Percentiles rank a stretch among this genome's conserved stretches.
phyloP scores from a whole-genome alignment of 2,888 invertebrate genomes.

The Slavum lentiscoides region DNA sequence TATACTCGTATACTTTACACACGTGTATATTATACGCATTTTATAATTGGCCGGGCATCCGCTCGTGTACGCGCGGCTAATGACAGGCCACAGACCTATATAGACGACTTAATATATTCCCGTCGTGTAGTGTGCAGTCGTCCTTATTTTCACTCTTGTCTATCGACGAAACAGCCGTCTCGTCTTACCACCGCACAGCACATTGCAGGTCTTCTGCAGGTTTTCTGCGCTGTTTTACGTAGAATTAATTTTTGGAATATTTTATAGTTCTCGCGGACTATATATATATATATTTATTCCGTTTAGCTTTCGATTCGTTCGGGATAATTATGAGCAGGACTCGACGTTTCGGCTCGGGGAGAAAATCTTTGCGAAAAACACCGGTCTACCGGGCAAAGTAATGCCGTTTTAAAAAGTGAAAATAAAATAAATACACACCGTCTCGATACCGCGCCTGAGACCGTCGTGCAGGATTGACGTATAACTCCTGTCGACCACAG shows the following conservation, averaged over 20 bases:
- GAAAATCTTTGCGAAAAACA: too few species aligned
- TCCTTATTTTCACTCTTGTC: not conserved
- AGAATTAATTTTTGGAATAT: not conserved
- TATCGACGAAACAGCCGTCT: not conserved
- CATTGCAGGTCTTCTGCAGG: not conserved
- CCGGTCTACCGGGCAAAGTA: too few species aligned
- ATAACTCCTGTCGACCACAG: not conserved
- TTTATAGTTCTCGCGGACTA: too few species aligned
- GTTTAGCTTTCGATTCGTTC: too few species aligned
- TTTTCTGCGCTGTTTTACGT: constrained; percentile 2
- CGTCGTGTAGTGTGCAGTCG: constrained; percentile 17
- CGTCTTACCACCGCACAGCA: too few species aligned
- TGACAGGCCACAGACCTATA: constrained; percentile 23
- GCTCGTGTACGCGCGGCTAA: constrained; percentile 22
- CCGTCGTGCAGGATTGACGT: too few species aligned
- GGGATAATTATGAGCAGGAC: too few species aligned
- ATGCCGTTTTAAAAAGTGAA: too few species aligned
- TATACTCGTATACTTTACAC: not conserved
- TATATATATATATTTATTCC: too few species aligned
- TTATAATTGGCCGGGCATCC: constrained; percentile 42
- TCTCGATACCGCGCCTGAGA: too few species aligned
- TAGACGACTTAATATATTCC: constrained; percentile 47
- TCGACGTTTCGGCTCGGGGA: too few species aligned
- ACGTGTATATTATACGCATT: not conserved
- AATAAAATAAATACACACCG: too few species aligned